These are phyloP conservation scores for Epistrophella euchroma DNA, from an alignment of 2,888 invertebrate species.

Conservation along the genomic window DNA sequence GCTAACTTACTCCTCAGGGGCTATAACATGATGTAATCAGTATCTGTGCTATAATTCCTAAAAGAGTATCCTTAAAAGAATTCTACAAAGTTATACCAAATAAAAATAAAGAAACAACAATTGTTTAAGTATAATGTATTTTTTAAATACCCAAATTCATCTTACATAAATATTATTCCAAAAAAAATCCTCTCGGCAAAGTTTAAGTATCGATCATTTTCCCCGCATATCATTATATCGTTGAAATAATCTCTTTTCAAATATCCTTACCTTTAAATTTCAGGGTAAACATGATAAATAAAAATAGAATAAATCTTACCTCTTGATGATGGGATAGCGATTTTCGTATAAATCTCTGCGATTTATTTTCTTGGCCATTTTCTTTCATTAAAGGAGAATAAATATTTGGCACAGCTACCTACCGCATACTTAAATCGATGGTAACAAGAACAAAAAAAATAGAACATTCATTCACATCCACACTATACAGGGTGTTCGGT, in stretches of 20 bases:
- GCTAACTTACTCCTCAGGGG: too few relatives aligned
- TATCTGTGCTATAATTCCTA: too few relatives aligned
- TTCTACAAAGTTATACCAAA: too few relatives aligned
- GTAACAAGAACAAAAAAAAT: neutral
- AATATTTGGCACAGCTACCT: slow-evolving; percentile 3
- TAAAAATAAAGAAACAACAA: too few relatives aligned
- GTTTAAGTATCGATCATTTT: slow-evolving; percentile 6
- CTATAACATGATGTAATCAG: too few relatives aligned
- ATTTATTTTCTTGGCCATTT: slow-evolving; percentile 6
- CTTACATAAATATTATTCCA: neutral
- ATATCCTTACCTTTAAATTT: neutral
- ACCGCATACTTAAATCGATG: slow-evolving; percentile 10
- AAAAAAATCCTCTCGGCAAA: neutral
- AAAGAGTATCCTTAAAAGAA: too few relatives aligned
- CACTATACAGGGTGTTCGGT: too few relatives aligned
- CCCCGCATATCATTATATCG: neutral
- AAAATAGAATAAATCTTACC: neutral
- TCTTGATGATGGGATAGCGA: neutral
- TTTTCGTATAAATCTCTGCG: slow-evolving; percentile 7
- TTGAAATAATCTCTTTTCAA: neutral
- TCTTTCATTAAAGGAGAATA: neutral
- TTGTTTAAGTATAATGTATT: too few relatives aligned
- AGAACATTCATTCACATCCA: slow-evolving; percentile 1
- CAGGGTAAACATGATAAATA: neutral
- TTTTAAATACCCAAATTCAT: too few relatives aligned